These are phyloP conservation scores for Cepphus grylle DNA, from an alignment of 2,113 vertebrate genomes.

Conservation along the genomic window DNA sequence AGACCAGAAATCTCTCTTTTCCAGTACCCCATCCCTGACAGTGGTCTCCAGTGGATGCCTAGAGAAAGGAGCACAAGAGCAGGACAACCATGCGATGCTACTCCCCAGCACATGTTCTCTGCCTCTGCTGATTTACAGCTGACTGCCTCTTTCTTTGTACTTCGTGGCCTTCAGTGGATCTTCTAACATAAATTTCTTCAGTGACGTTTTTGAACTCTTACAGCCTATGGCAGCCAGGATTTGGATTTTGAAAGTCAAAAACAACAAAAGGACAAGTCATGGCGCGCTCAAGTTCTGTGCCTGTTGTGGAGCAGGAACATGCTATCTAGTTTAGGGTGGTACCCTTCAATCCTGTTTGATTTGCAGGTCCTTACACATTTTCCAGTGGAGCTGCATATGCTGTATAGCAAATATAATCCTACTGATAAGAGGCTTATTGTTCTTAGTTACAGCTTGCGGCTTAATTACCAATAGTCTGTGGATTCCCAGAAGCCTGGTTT, in stretches of 20 bases:
- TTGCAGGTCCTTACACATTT: neutral
- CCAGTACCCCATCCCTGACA: neutral
- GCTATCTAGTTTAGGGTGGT: neutral
- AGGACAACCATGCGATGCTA: accelerated
- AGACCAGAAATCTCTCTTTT: neutral
- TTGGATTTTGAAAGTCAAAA: neutral
- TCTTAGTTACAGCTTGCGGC: neutral
- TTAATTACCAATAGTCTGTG: neutral
- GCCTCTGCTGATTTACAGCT: neutral
- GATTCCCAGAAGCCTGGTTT: neutral
- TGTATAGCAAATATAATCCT: neutral
- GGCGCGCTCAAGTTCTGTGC: neutral
- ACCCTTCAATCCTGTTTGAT: neutral
- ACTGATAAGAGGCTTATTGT: neutral
- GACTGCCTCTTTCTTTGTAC: neutral
- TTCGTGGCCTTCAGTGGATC: neutral
- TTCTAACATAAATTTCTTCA: neutral
- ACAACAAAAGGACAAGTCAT: neutral
- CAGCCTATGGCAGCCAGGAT: neutral
- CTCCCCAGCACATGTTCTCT: neutral
- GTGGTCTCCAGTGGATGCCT: neutral
- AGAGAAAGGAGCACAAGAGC: neutral
- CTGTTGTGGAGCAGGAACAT: neutral
- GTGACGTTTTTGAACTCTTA: neutral
- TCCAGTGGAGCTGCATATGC: neutral